phyloP scores from a whole-genome alignment of 2,888 invertebrate genomes.

The Drosophila rubida region DNA sequence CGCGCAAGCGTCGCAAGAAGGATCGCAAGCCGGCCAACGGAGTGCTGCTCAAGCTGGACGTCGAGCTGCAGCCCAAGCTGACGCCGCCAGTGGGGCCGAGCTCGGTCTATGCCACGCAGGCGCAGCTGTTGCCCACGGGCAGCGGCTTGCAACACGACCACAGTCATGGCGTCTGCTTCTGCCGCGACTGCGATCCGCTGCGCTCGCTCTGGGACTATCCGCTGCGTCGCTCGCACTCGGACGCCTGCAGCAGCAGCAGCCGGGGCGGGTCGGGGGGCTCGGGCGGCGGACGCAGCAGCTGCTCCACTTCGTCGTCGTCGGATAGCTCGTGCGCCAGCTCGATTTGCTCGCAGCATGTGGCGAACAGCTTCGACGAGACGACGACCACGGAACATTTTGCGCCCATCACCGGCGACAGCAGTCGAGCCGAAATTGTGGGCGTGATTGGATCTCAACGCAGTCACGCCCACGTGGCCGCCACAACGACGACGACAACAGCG shows the following conservation, averaged over 20 bases:
- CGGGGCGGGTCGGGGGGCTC: slow-evolving; percentile 55
- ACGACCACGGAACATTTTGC: slow-evolving; percentile 69
- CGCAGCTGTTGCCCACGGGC: slow-evolving; percentile 36
- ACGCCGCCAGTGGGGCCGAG: slow-evolving; percentile 19
- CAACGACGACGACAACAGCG: slow-evolving; percentile 20
- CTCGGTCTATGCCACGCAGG: slow-evolving; percentile 4
- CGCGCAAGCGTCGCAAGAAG: slow-evolving; percentile 95
- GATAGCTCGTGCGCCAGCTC: slow-evolving; percentile 69
- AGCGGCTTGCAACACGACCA: slow-evolving; percentile 62
- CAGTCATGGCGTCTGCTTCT: slow-evolving; percentile 79
- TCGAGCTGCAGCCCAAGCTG: slow-evolving; percentile 60
- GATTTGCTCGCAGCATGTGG: slow-evolving; percentile 53
- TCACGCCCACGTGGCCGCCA: slow-evolving; percentile 48
- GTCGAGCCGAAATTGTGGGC: slow-evolving; percentile 82
- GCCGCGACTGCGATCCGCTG: slow-evolving; percentile 83
- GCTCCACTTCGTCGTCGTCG: slow-evolving; percentile 65
- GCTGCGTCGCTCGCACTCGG: slow-evolving; percentile 83
- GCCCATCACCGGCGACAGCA: slow-evolving; percentile 75
- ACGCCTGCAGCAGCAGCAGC: slow-evolving; percentile 66
- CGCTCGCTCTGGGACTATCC: slow-evolving; percentile 85
- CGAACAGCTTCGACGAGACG: slow-evolving; percentile 55
- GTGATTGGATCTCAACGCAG: slow-evolving; percentile 83
- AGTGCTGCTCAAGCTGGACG: slow-evolving; percentile 72
- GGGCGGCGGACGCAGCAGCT: slow-evolving; percentile 64
- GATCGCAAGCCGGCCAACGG: slow-evolving; percentile 91